Percentiles rank a stretch among this genome's conserved stretches.
Conservation (phyloP, 2,113 vertebrate genomes). For the Nymphicus hollandicus region DNA sequence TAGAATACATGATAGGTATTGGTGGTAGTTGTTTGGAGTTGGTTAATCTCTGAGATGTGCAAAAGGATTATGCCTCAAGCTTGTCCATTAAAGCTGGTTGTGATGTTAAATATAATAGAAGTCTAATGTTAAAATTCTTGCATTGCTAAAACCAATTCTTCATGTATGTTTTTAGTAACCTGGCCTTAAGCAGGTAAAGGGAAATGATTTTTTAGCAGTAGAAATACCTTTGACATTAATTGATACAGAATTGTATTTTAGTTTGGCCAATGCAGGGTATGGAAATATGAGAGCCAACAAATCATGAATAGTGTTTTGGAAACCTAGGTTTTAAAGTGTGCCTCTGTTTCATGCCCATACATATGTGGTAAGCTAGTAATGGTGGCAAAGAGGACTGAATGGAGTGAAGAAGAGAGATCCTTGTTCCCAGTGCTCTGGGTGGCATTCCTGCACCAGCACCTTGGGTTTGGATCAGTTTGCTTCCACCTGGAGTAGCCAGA, state of each 20-base stretch:
- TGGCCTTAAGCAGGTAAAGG: background rate
- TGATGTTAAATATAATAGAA: background rate
- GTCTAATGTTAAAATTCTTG: background rate
- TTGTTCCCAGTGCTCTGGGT: background rate
- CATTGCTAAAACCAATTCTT: background rate
- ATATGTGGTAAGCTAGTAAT: background rate
- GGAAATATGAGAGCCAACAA: background rate
- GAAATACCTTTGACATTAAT: background rate
- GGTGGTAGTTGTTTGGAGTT: background rate
- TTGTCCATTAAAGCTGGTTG: background rate
- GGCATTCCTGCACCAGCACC: background rate
- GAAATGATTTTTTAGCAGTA: background rate
- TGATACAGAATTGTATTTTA: background rate
- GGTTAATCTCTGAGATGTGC: background rate
- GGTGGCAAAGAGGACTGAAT: accelerated
- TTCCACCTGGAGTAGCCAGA: background rate
- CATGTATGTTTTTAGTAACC: background rate
- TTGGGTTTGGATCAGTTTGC: background rate
- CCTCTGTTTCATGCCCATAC: background rate
- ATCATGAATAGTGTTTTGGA: background rate
- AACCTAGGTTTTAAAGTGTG: background rate
- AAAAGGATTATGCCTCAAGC: background rate
- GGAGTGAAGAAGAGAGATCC: background rate
- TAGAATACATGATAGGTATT: background rate
- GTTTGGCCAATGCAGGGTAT: background rate